Evolutionary conservation across 53 echinoderm and acorn worm species (phyloP).

Genomic region (Temnopleurus reevesii): DNA sequence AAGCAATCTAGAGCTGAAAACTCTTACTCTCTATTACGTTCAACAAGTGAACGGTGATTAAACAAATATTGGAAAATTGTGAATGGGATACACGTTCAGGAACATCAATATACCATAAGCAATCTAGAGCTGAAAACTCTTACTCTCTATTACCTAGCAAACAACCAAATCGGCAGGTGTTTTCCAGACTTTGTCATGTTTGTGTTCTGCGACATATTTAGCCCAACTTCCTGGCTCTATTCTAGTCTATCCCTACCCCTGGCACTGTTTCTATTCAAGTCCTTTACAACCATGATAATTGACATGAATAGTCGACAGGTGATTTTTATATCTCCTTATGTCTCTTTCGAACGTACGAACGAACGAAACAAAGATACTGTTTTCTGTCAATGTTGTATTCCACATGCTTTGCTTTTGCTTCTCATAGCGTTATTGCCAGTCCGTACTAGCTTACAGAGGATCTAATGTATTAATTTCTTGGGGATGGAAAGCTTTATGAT

Average conservation of each 20-base stretch:
- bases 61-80: too few relatives aligned
- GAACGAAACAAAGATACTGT: conserved; percentile 28
- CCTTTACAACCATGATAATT: conserved; percentile 17
- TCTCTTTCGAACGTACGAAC: not conserved
- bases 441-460: too few relatives aligned
- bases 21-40: not conserved
- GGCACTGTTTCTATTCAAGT: conserved; percentile 30
- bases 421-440: too few relatives aligned
- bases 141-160: not conserved
- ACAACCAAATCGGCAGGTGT: conserved; percentile 9
- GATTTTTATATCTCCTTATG: conserved; percentile 4
- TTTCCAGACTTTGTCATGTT: not conserved
- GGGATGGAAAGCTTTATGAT: too few relatives aligned
- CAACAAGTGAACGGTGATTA: too few relatives aligned
- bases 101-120: too few relatives aligned
- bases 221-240: conserved; percentile 50
- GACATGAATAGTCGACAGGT: conserved; percentile 31
- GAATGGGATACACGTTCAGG: too few relatives aligned
- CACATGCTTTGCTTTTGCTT: not conserved
- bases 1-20: not conserved
- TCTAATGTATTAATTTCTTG: too few relatives aligned
- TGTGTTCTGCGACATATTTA: conserved; percentile 39
- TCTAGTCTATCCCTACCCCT: conserved; percentile 28
- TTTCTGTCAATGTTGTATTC: not conserved
- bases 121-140: not conserved